Evolutionary conservation across 2,113 vertebrate species (phyloP), one percentile per base, ranked within the genome.

Genomic region (Miniopterus natalensis): DNA sequence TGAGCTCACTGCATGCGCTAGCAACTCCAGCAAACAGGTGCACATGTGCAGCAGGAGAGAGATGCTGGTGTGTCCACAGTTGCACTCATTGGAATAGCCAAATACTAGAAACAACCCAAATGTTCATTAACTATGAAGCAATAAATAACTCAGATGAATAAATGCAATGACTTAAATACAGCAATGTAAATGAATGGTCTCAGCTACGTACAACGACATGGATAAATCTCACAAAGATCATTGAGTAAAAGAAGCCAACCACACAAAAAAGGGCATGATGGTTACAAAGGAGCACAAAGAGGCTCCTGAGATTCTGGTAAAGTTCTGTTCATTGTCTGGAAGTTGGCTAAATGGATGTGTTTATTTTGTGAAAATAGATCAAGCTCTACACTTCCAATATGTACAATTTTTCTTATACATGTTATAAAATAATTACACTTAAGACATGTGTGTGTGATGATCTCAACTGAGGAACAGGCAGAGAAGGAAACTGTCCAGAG

Each of bases 341-440:
- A 15, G 31, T 25, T 77, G 10, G 70, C 61, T 68, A 68, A n/a
- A 49, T 51, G 14, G 10, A 31, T 31, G 8, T 49, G 29, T 29
- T 63, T 79, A 74, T 75, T 70, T 51, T 92, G 86, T 74, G 49
- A 84, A 87, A 95, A 93, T 68, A 13, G 1, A 45, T 84, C 27
- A 73, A 83, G 36, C 27, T 95, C 15, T 42, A 9, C 3, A 57
- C 63, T 91, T 84, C 10, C 57, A 23, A 29, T 36, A 88, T 87
- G 27, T 51, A 53, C 42, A 65, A 57, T 81, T 88, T 93, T 29
- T 84, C 68, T 63, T 80, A 63, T 3, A 65, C 8, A 20, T 57
- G 40, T 70, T 79, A 59, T 5, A 45, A 17, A 42, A 78, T 83
- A 80, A 73, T 83, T 45, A 29, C 29, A 40, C 71, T 91, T 61